phyloP scores from a whole-genome alignment of 2,113 vertebrate species.

The Callionymus lyra region DNA sequence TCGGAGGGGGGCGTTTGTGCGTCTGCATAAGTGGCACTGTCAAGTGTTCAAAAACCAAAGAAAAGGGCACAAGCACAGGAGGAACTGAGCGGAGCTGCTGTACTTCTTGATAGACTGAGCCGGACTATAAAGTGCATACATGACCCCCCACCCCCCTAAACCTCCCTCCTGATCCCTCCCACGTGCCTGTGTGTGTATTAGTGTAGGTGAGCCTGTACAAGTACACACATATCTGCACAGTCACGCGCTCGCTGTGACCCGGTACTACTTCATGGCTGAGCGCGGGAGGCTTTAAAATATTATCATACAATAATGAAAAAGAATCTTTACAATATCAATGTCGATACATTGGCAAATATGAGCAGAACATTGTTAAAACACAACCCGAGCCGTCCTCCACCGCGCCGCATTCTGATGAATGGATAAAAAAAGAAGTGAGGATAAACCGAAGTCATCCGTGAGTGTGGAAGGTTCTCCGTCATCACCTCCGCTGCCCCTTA shows the following conservation, averaged over 20 bases:
- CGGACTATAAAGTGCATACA: slow-evolving; percentile 72
- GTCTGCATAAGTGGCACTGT: slow-evolving; percentile 43
- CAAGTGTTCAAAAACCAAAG: slow-evolving; percentile 34
- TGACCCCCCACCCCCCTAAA: slow-evolving; percentile 39
- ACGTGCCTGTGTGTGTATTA: slow-evolving; percentile 32
- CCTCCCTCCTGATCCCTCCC: slow-evolving; percentile 15
- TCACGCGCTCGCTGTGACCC: neutral
- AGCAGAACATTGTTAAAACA: slow-evolving; percentile 71
- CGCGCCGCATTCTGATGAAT: slow-evolving; percentile 47
- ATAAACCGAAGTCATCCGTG: slow-evolving; percentile 51
- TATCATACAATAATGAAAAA: slow-evolving; percentile 83
- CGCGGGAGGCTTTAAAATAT: slow-evolving; percentile 75
- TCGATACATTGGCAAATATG: slow-evolving; percentile 70
- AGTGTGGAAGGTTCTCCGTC: slow-evolving; percentile 33
- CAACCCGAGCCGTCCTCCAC: slow-evolving; percentile 43
- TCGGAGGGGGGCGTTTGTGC: slow-evolving; percentile 21
- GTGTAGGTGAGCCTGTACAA: slow-evolving; percentile 38
- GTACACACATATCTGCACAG: slow-evolving; percentile 19
- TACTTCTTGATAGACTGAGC: slow-evolving; percentile 43
- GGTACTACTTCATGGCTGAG: slow-evolving; percentile 49
- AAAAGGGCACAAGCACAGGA: slow-evolving; percentile 52
- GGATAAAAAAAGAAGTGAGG: slow-evolving; percentile 54
- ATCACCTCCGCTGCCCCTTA: slow-evolving; percentile 38
- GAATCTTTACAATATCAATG: slow-evolving; percentile 83
- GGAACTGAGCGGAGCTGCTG: slow-evolving; percentile 45